Percentiles rank a stretch among this genome's conserved stretches.
These are phyloP conservation scores for Illadopsis cleaveri DNA, from an alignment of 2,113 vertebrate genomes.

Conservation along the genomic window DNA sequence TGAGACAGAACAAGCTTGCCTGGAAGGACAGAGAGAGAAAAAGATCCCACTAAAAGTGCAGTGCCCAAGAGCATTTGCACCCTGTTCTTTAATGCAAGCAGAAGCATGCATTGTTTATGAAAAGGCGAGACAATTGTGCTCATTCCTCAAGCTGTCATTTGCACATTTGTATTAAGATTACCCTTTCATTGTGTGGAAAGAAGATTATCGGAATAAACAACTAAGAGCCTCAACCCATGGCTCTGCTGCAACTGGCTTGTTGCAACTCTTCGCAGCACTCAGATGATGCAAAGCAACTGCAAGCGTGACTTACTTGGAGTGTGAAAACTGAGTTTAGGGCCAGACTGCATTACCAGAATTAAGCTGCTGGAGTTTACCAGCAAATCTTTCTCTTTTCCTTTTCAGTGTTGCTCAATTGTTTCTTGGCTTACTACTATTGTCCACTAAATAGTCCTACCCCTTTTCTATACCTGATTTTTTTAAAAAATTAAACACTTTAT, in stretches of 20 bases:
- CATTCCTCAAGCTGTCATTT: background rate
- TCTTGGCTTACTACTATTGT: background rate
- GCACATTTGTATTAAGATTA: background rate
- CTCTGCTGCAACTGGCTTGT: background rate
- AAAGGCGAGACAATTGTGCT: background rate
- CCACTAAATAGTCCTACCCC: background rate
- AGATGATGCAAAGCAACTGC: background rate
- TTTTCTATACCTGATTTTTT: background rate
- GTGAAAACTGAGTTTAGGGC: background rate
- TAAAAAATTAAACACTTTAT: background rate
- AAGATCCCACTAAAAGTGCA: background rate
- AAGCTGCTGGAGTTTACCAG: background rate
- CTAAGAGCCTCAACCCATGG: background rate
- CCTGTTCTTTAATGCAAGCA: background rate
- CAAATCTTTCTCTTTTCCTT: background rate
- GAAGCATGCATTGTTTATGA: background rate
- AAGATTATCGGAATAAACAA: background rate
- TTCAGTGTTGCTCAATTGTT: background rate
- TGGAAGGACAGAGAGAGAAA: background rate
- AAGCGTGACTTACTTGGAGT: background rate
- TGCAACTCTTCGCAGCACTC: background rate
- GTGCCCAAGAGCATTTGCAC: background rate
- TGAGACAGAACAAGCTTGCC: background rate
- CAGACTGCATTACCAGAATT: background rate
- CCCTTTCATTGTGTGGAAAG: background rate